phyloP scores from a whole-genome alignment of 2,797 vertebrate species.

The Sternotherus odoratus region DNA sequence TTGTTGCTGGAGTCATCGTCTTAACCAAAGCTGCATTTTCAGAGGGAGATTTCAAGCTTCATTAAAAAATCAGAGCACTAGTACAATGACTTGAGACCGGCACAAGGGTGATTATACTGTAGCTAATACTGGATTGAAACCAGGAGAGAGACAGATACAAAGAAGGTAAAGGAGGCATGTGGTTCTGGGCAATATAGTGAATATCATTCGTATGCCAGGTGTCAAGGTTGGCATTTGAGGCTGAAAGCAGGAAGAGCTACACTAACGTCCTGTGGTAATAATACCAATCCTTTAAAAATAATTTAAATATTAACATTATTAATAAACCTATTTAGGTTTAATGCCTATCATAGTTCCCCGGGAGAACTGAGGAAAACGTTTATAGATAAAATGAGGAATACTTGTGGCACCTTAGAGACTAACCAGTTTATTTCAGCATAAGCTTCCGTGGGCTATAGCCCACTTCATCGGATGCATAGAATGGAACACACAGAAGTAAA shows the following conservation, averaged over 20 bases:
- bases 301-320: conserved; percentile 66
- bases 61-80: conserved; percentile 14
- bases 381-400: no score
- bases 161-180: conserved; percentile 39
- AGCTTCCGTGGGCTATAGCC: no score
- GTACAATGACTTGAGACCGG: background rate
- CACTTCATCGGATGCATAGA: no score
- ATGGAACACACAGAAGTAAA: no score
- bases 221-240: conserved; percentile 59
- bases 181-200: conserved; percentile 40
- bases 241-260: conserved; percentile 42
- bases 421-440: no score
- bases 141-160: conserved; percentile 35
- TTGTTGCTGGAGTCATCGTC: background rate
- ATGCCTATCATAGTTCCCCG: conserved; percentile 14
- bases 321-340: conserved; percentile 54
- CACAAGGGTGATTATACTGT: conserved; percentile 25
- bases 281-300: conserved; percentile 44
- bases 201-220: conserved; percentile 23
- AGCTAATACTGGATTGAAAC: conserved; percentile 12
- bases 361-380: conserved; percentile 3
- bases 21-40: conserved; percentile 48
- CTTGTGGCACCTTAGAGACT: no score
- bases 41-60: conserved; percentile 3
- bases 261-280: conserved; percentile 38